Percentiles rank a stretch among this genome's conserved stretches.
phyloP scores from a whole-genome alignment of 2,113 vertebrate species.

The Mixornis gularis region DNA sequence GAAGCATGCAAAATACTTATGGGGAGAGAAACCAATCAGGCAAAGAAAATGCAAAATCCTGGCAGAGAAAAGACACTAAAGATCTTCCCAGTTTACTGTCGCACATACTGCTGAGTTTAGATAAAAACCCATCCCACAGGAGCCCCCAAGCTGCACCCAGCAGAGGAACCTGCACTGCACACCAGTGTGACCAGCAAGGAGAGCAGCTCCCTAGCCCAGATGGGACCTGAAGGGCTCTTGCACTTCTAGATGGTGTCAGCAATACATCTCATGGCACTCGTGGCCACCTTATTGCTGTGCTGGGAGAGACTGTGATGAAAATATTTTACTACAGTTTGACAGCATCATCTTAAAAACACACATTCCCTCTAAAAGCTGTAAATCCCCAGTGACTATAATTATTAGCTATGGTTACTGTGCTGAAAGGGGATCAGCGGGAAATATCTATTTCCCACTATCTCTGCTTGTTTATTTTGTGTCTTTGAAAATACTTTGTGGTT shows the following conservation, averaged over 20 bases:
- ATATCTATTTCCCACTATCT: not conserved
- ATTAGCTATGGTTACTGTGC: not conserved
- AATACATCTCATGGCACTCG: not conserved
- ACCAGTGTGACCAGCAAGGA: not conserved
- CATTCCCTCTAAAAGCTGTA: not conserved
- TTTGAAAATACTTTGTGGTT: slow-evolving; percentile 8
- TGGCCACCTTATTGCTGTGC: not conserved
- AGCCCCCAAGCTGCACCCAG: not conserved
- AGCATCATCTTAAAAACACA: not conserved
- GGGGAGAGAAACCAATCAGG: not conserved
- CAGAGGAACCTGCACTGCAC: not conserved
- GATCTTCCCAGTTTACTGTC: not conserved
- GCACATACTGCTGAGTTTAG: not conserved
- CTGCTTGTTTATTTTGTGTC: not conserved
- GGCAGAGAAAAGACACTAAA: not conserved
- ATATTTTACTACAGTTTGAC: not conserved
- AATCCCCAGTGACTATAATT: not conserved
- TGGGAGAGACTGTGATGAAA: not conserved
- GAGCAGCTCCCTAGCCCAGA: not conserved
- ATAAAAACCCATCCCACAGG: not conserved
- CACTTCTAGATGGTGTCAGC: not conserved
- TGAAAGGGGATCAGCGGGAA: slow-evolving; percentile 26
- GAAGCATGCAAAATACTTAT: not conserved
- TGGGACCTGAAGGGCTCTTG: not conserved
- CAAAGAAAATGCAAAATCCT: not conserved